These are phyloP conservation scores for Gerosis bhagava DNA, from an alignment of 2,888 invertebrate species.

Conservation along the genomic window DNA sequence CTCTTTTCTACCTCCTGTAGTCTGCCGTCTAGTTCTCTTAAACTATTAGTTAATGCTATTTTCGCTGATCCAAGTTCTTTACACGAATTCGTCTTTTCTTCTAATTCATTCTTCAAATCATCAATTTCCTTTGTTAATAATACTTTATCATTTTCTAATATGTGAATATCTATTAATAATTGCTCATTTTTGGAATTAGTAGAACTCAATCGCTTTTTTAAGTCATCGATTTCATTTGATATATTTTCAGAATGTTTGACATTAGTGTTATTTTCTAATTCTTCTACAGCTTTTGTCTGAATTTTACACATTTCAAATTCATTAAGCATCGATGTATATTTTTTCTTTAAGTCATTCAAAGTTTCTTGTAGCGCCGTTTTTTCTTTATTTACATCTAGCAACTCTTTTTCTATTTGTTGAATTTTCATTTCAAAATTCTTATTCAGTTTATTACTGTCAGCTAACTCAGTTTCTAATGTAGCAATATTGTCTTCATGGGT, in stretches of 20 bases:
- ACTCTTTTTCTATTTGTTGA: slow-evolving; percentile 78
- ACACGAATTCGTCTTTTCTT: slow-evolving; percentile 43
- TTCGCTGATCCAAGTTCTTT: slow-evolving; percentile 51
- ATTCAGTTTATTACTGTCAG: slow-evolving; percentile 82
- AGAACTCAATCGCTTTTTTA: slow-evolving; percentile 59
- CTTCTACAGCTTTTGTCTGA: slow-evolving; percentile 71
- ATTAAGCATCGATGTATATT: slow-evolving; percentile 75
- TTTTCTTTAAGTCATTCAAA: slow-evolving; percentile 75
- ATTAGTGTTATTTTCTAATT: slow-evolving; percentile 65
- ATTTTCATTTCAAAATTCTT: slow-evolving; percentile 83
- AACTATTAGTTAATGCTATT: slow-evolving; percentile 52
- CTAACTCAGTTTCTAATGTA: slow-evolving; percentile 85
- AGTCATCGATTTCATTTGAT: slow-evolving; percentile 62
- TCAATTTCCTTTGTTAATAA: slow-evolving; percentile 67
- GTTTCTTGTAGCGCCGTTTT: slow-evolving; percentile 75
- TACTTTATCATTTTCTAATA: slow-evolving; percentile 77
- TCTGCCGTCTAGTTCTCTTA: slow-evolving; percentile 52
- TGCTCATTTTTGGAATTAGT: slow-evolving; percentile 71
- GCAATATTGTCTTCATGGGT: slow-evolving; percentile 87
- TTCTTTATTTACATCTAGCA: slow-evolving; percentile 65
- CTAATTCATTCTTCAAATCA: slow-evolving; percentile 61
- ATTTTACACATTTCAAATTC: slow-evolving; percentile 66
- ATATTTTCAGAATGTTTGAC: slow-evolving; percentile 50
- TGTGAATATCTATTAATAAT: slow-evolving; percentile 75
- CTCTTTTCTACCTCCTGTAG: slow-evolving; percentile 44